Percentiles rank a stretch among this genome's conserved stretches.
These are phyloP conservation scores for Fragum sueziense DNA, from an alignment of 2,888 invertebrate species.

Conservation along the genomic window DNA sequence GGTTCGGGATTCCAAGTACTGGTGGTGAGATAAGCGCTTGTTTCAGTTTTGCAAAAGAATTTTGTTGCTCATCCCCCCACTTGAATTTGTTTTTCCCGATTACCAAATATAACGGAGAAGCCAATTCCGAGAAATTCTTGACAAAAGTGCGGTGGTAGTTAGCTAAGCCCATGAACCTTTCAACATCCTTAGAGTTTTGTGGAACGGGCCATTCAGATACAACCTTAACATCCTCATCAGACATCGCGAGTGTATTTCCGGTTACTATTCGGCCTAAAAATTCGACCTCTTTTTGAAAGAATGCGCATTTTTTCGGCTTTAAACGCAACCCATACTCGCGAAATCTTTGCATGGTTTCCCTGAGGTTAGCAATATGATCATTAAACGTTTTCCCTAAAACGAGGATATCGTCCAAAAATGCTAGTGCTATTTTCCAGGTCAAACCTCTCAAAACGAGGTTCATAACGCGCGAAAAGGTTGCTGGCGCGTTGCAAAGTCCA, in stretches of 20 bases:
- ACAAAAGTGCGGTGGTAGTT: constrained; percentile 54
- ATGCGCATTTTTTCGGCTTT: constrained; percentile 53
- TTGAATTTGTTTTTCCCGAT: constrained; percentile 30
- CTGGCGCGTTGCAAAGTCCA: constrained; percentile 59
- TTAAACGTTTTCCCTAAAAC: constrained; percentile 52
- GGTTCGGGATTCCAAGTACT: constrained; percentile 32
- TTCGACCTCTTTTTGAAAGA: constrained; percentile 40
- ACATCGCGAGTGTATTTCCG: constrained; percentile 18
- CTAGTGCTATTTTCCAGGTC: constrained; percentile 49
- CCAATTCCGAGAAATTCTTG: constrained; percentile 23
- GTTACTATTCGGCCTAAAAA: constrained; percentile 46
- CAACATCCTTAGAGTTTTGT: constrained; percentile 33
- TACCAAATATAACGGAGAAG: constrained; percentile 31
- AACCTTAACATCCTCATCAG: constrained; percentile 7
- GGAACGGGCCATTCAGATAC: constrained; percentile 39
- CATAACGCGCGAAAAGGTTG: constrained; percentile 46
- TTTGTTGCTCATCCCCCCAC: constrained; percentile 25
- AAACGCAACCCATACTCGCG: constrained; percentile 37
- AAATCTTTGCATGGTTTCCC: constrained; percentile 38
- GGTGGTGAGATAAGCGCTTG: constrained; percentile 23
- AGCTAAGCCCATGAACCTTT: constrained; percentile 55
- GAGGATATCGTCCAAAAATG: constrained; percentile 61
- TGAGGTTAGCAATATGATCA: constrained; percentile 28
- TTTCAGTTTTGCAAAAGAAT: constrained; percentile 31
- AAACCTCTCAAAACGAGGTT: constrained; percentile 47